A percentile compares a stretch with the other conserved stretches of the same genome.
Evolutionary conservation across 1,140 invertebrate genomes (phyloP).

Genomic region (Hestina assimilis): DNA sequence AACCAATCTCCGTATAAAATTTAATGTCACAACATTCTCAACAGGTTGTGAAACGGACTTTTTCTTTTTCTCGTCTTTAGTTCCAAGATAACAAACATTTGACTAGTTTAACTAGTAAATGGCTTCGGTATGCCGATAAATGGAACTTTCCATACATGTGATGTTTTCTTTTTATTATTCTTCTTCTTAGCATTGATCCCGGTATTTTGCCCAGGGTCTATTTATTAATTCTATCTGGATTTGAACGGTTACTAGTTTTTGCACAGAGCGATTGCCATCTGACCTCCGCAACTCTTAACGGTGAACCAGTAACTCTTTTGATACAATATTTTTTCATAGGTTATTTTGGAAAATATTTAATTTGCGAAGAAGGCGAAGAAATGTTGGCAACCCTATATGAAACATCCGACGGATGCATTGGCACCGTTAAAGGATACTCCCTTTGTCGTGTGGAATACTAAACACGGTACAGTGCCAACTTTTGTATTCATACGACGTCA

Average conservation of each 20-base stretch:
- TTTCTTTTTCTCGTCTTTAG: conserved; percentile 14
- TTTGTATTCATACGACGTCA: conserved; percentile 18
- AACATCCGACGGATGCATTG: conserved; percentile 2
- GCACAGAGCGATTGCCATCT: no score
- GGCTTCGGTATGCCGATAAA: not conserved
- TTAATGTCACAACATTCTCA: conserved; percentile 10
- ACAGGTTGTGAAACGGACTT: conserved; percentile 17
- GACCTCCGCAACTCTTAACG: no score
- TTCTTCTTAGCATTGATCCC: no score
- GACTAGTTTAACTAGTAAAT: conserved; percentile 3
- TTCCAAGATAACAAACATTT: conserved; percentile 7
- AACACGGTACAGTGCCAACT: conserved; percentile 2
- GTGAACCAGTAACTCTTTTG: no score
- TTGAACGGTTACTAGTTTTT: no score
- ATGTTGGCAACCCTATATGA: no score
- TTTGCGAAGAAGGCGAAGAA: no score
- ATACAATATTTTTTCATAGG: not conserved
- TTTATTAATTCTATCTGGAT: no score
- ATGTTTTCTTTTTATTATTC: not conserved
- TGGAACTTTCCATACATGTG: not conserved
- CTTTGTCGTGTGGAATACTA: conserved; percentile 10
- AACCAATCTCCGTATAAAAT: not conserved
- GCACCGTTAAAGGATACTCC: conserved; percentile 12
- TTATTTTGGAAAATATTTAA: no score
- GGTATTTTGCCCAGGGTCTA: no score